Base-by-base conservation (phyloP, 2,113 vertebrate species). In the Dicrurus megarhynchus region DNA sequence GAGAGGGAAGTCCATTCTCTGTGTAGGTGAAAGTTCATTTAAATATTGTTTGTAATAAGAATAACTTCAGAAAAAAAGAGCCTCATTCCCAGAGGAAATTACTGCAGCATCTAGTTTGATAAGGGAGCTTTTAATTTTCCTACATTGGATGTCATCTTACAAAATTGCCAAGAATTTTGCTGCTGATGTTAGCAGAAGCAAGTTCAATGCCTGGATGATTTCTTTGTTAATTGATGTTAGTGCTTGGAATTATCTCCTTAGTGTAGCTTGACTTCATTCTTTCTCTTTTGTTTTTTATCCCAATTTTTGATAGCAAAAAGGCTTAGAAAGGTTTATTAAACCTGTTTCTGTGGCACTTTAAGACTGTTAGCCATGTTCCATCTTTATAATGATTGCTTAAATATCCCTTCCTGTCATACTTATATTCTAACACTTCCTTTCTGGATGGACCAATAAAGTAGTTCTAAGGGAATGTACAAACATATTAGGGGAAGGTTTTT, bases 101-200 rank as follows among this genome's bases (percentile, higher is more conserved):
- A 65, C 32, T 18, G 17, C 22, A 49, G 9, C 60, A 71, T 84
- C 21, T 63, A 28, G 33, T 89, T 84, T 71, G 76, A 86, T 60
- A 81, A 80, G 84, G 56, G 30, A 77, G 11, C n/a, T 74, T 70
- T 78, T 73, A n/a, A 68, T 85, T 90, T 92, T 81, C 52, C 47
- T 84, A 7, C 10, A 32, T 30, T 81, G 76, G 37, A 55, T 87
- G 44, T 75, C 39, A 33, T 69, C 23, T 41, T 76, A 41, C 10
- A 68, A 37, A 91, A 76, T 68, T 86, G 52, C 64, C 44, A 63
- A 67, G 76, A 84, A 87, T 84, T 93, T 84, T 87, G 13, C 77
- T 89, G 68, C 67, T 93, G 88, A 42, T 94, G 59, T 77, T 86
- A 90, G 83, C 41, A 89, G 84, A 87, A 95, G 14, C 47, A 84